Percentiles rank a stretch among this genome's conserved stretches.
Conservation (phyloP, 2,888 invertebrate genomes). For the Rhogogaster chlorosoma region DNA sequence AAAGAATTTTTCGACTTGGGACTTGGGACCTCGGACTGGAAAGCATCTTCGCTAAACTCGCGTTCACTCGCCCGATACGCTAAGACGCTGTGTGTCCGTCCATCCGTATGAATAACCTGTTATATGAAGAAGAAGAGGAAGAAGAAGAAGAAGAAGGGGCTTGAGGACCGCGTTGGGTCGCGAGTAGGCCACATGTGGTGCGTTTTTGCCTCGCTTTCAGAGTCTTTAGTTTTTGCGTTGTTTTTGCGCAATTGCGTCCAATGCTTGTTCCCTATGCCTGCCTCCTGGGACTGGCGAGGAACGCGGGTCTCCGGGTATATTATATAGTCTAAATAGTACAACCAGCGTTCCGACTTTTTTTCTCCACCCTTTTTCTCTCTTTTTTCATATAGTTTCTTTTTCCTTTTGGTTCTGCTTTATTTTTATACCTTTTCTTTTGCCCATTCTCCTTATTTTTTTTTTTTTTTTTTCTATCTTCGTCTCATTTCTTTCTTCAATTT, state of each 20-base stretch:
- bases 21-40: neutral
- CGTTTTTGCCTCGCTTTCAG: slow-evolving; percentile 18
- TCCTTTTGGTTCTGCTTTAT: neutral
- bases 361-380: neutral
- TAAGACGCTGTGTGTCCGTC: neutral
- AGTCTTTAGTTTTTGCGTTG: slow-evolving; percentile 33
- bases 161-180: slow-evolving; percentile 20
- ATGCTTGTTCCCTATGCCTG: neutral
- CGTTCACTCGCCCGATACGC: slow-evolving; percentile 12
- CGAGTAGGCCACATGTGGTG: slow-evolving; percentile 50
- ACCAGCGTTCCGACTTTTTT: slow-evolving; percentile 2
- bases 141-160: neutral
- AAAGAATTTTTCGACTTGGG: neutral
- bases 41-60: neutral
- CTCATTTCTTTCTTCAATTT: slow-evolving; percentile 5
- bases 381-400: neutral
- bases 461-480: neutral
- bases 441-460: neutral
- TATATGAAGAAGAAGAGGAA: slow-evolving; percentile 14
- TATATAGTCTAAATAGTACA: slow-evolving; percentile 45
- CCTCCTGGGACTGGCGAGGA: slow-evolving; percentile 34
- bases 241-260: slow-evolving; percentile 42
- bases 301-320: slow-evolving; percentile 31
- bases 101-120: slow-evolving; percentile 45
- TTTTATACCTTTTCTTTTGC: neutral